phyloP scores from a whole-genome alignment of 1,140 invertebrate species.

The Pentalonia nigronervosa region DNA sequence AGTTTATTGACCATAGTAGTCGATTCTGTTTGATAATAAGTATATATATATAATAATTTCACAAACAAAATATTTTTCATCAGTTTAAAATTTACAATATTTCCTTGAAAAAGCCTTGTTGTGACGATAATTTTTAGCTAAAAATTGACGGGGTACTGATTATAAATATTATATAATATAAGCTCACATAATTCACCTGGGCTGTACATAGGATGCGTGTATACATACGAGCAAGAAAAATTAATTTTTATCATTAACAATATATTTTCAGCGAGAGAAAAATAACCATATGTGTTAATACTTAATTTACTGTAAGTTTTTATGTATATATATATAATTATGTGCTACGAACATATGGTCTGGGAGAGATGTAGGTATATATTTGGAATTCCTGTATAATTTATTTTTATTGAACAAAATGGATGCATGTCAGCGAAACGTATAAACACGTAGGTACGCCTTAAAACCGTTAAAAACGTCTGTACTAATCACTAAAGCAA shows the following conservation, averaged over 20 bases:
- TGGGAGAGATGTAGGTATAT: background rate
- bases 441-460: background rate
- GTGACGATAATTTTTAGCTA: background rate
- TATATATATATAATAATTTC: background rate
- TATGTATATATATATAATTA: background rate
- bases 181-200: background rate
- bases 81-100: background rate
- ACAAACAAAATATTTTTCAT: background rate
- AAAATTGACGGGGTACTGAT: background rate
- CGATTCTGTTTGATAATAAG: background rate
- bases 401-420: slow-evolving; percentile 5
- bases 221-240: background rate
- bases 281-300: background rate
- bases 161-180: background rate
- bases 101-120: background rate
- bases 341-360: background rate
- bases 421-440: background rate
- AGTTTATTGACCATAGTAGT: background rate
- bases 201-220: background rate
- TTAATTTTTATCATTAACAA: no score
- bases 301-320: background rate
- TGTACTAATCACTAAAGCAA: background rate
- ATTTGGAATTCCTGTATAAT: background rate
- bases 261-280: background rate
- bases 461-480: background rate